Conservation (phyloP, 2,888 invertebrate genomes). For the Sthenelais limicola region DNA sequence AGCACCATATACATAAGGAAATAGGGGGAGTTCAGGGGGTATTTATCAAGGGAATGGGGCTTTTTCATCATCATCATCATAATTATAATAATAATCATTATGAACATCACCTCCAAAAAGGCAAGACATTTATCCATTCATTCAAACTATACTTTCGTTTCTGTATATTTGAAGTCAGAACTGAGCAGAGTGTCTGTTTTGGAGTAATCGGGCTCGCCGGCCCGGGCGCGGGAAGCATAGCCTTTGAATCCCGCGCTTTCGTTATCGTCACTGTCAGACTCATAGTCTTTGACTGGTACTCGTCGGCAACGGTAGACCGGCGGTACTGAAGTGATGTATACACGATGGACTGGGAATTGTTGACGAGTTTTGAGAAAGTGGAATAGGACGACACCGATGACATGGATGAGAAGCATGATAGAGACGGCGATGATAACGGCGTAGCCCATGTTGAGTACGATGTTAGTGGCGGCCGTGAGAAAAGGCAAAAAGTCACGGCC, state of each 20-base stretch:
- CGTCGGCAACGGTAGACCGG: neutral
- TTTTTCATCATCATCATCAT: neutral
- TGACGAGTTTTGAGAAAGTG: conserved; percentile 49
- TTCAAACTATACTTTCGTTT: conserved; percentile 43
- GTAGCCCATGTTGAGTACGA: conserved; percentile 47
- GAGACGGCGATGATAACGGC: conserved; percentile 46
- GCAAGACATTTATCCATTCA: neutral
- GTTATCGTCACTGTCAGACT: conserved; percentile 40
- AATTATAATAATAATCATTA: neutral
- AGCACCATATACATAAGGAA: conserved; percentile 32
- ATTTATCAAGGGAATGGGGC: no score
- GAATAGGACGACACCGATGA: conserved; percentile 49
- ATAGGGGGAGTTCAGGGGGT: no score
- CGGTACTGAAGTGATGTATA: conserved; percentile 42
- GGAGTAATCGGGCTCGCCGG: conserved; percentile 1
- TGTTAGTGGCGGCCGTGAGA: conserved; percentile 43
- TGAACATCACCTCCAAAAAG: neutral
- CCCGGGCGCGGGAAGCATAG: conserved; percentile 23
- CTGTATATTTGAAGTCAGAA: conserved; percentile 41
- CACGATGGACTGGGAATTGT: conserved; percentile 44
- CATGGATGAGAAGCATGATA: conserved; percentile 49
- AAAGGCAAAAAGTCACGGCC: conserved; percentile 42
- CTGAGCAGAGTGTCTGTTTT: conserved; percentile 41
- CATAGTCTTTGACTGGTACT: conserved; percentile 37
- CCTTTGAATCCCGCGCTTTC: conserved; percentile 43